phyloP scores from a whole-genome alignment of 1,140 invertebrate species.

The Rhysida immarginata region DNA sequence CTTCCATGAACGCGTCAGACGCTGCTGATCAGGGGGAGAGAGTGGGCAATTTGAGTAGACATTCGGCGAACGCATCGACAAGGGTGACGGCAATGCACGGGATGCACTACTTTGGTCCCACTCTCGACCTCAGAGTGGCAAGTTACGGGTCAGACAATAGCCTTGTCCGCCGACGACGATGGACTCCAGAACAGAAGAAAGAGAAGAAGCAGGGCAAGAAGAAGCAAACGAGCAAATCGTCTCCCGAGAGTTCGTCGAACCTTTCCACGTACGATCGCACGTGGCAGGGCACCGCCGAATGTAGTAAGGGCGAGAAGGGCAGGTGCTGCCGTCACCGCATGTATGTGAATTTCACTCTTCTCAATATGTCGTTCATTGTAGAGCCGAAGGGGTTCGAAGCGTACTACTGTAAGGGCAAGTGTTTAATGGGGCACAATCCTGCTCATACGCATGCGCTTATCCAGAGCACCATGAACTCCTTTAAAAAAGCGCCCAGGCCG shows the following conservation, averaged over 20 bases:
- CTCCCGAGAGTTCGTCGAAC: not conserved
- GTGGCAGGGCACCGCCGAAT: not conserved
- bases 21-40: no score
- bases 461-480: constrained; percentile 49
- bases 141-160: no score
- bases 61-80: no score
- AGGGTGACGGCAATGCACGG: no score
- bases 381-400: constrained; percentile 54
- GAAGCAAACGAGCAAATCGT: not conserved
- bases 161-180: not conserved
- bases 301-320: not conserved
- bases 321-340: constrained; percentile 47
- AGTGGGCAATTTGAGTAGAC: no score
- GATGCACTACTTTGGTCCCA: no score
- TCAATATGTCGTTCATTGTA: constrained; percentile 50
- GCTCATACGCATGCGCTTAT: constrained; percentile 54
- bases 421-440: constrained; percentile 45
- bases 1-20: no score
- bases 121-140: no score
- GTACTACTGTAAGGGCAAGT: constrained; percentile 52
- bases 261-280: not conserved
- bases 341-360: constrained; percentile 46
- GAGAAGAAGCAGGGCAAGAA: not conserved
- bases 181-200: not conserved
- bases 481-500: constrained; percentile 39